These are phyloP conservation scores for Flexamia atlantica DNA, from an alignment of 2,888 invertebrate species.

Conservation along the genomic window DNA sequence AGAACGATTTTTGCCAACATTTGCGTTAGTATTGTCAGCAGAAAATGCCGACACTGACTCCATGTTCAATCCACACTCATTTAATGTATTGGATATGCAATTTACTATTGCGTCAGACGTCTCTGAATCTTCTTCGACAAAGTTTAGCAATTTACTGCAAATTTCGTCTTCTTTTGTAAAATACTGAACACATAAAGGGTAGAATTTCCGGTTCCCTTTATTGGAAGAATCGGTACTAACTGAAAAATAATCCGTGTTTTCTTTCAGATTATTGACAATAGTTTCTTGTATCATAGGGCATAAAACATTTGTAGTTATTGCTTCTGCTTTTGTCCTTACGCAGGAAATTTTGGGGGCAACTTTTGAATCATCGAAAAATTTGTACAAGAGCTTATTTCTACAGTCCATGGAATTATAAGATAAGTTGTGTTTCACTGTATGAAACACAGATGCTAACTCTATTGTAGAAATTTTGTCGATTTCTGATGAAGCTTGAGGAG, in stretches of 20 bases:
- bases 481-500: too few species aligned
- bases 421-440: neutral
- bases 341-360: neutral
- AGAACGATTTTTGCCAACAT: neutral
- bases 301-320: neutral
- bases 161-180: constrained; percentile 7
- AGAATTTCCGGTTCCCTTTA: neutral
- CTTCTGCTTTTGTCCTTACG: constrained; percentile 1
- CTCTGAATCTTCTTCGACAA: neutral
- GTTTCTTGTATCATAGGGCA: neutral
- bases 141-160: neutral
- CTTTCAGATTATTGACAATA: too few species aligned
- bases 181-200: neutral
- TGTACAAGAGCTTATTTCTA: constrained; percentile 12
- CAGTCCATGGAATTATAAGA: constrained; percentile 4
- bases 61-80: neutral
- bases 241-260: neutral
- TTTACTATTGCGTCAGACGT: constrained; percentile 2
- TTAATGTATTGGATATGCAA: neutral
- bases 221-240: neutral
- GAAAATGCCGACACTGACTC: constrained; percentile 2
- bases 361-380: neutral
- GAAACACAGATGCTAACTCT: too few species aligned
- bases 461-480: too few species aligned
- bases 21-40: constrained; percentile 4